phyloP scores from a whole-genome alignment of 2,888 invertebrate species.

The Epinotia ramella region DNA sequence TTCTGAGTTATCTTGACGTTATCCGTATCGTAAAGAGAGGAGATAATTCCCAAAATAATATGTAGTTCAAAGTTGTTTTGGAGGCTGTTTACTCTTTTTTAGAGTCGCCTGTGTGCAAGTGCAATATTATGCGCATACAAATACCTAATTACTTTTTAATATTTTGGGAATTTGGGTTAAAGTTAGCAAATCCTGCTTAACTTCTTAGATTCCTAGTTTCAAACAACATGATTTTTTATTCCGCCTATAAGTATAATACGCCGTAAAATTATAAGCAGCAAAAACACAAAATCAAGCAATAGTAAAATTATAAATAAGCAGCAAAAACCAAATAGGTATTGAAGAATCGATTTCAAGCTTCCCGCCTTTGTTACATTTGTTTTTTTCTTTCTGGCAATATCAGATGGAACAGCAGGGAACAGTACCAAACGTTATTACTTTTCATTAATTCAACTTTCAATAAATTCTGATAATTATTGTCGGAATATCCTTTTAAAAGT shows the following conservation, averaged over 20 bases:
- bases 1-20: conserved; percentile 75
- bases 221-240: too few relatives aligned
- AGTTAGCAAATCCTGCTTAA: background rate
- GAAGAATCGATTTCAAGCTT: background rate
- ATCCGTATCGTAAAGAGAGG: conserved; percentile 37
- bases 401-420: background rate
- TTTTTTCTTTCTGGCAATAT: background rate
- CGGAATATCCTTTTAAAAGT: too few relatives aligned
- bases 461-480: background rate
- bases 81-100: background rate
- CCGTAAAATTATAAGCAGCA: background rate
- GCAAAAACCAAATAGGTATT: too few relatives aligned
- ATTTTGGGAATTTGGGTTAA: background rate
- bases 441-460: too few relatives aligned
- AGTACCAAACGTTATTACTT: too few relatives aligned
- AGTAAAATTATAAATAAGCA: background rate
- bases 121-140: background rate
- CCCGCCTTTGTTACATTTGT: background rate
- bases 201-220: too few relatives aligned
- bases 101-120: background rate
- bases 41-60: conserved; percentile 39
- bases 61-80: conserved; percentile 33
- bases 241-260: too few relatives aligned
- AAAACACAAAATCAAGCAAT: too few relatives aligned
- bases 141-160: background rate